Conservation (phyloP, 2,797 vertebrate genomes). For the Malurus splendens region DNA sequence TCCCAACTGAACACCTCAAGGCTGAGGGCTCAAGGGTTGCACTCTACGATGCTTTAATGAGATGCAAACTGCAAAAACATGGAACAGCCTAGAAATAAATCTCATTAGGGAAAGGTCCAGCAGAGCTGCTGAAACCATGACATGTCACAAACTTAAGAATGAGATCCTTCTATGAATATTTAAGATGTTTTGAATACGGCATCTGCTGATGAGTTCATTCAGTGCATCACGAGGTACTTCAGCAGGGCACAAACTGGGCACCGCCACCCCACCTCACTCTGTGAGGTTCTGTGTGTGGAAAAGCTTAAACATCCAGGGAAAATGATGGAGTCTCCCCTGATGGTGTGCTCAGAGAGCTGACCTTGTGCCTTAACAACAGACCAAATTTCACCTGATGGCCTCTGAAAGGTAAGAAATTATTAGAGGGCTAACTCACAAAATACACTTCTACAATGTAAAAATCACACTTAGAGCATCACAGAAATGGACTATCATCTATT, state of each 20-base stretch:
- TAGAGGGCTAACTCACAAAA: not conserved
- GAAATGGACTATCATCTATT: not conserved
- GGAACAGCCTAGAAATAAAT: not conserved
- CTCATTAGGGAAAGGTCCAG: not conserved
- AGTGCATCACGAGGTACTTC: not conserved
- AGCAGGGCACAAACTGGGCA: not conserved
- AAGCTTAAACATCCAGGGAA: not conserved
- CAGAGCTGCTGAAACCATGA: not conserved
- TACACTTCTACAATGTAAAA: not conserved
- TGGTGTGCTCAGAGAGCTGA: not conserved
- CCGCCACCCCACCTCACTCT: rapidly evolving
- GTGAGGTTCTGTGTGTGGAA: not conserved
- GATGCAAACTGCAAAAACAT: not conserved
- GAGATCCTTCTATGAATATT: not conserved
- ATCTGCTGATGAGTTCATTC: not conserved
- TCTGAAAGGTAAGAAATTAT: not conserved
- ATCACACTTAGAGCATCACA: not conserved
- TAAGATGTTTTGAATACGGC: not conserved
- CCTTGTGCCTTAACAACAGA: not conserved
- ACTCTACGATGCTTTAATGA: not conserved
- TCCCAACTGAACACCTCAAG: not conserved
- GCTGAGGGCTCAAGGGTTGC: not conserved
- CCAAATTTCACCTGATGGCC: not conserved
- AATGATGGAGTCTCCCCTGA: not conserved
- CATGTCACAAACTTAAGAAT: not conserved